Evolutionary conservation across 2,113 vertebrate genomes (phyloP), one percentile per base, ranked within the genome.

Genomic region (Ceratotherium simum): DNA sequence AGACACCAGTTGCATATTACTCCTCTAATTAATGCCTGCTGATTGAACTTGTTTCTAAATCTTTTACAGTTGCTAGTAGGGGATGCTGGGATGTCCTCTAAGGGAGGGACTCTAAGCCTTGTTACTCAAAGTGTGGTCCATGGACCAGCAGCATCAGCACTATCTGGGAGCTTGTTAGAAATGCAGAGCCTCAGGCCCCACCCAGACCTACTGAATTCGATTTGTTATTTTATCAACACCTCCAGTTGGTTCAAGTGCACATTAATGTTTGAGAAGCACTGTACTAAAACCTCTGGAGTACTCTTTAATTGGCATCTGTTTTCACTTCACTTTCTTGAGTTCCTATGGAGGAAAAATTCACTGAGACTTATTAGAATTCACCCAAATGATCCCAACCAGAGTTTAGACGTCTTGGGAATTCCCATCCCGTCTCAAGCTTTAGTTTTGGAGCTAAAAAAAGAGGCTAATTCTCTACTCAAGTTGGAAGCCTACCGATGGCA

Each of bases 1-100:
- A 82, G 36, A 48, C 16, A 72, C 72, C 29, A 36, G 17, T 46
- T 79, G 33, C 3, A 3, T 12, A 36, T 60, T 36, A 62, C 75
- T 96, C 62, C 51, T 64, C 31, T 90, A 54, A 70, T 75, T 84
- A 90, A 78, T 51, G 42, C 72, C 83, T 94, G 10, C 31, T 79
- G 56, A 70, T 60, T 75, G 16, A 72, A 83, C 31, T 90, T 67
- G n/a, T n/a, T 94, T 84, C 29, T 67, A 92, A 85, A 67, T 70
- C 27, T 87, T 86, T 92, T 29, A 2, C 79, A 73, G 27, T 67
- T 94, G 13, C 20, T 87, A 42, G 33, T 9, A 92, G 25, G 18
- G 23, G 60, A 21, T 42, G 25, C 33, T 54, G 29, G 9, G 1
- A 14, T 62, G 20, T 70, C 5, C 39, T 31, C 42, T 72, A 27